Evolutionary conservation across 2,797 vertebrate species (phyloP), one percentile per base, ranked within the genome.

Genomic region (Chanos chanos): DNA sequence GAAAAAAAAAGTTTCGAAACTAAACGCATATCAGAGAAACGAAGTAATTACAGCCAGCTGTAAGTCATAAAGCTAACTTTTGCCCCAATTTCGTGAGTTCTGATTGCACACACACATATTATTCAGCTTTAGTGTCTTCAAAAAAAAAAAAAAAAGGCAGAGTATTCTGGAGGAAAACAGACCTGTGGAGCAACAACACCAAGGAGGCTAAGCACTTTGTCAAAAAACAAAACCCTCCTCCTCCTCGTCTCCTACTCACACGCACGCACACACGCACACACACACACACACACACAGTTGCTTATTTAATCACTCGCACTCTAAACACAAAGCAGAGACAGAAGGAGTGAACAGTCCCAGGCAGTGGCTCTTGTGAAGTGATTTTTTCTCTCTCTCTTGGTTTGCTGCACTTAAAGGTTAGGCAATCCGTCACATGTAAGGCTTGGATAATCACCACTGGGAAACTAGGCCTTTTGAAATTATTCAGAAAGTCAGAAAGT

Each of bases 371-470:
- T 37, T 33, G 51, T 21, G 10, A 31, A 41, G 50, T 18, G 13
- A 18, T 12, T 15, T 59, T 27, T 36, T 37, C 22, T 55, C 37
- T 22, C 28, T 28, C 39, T 56, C 47, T 27, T 18, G 63, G 64
- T 65, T 66, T 53, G 18, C 56, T 57, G 57, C 40, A 54, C 59
- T 66, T 53, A 70, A 69, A 70, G 53, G 28, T 71, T 63, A 62
- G 47, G 48, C 66, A 48, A 57, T 45, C 28, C 31, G 65, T 63
- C 54, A 59, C 27, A 49, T 31, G 28, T 47, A 12, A 13, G 27
- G 16, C 27, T 34, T 18, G 44, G 37, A 47, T 43, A 41, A 30
- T 18, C 47, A 49, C 7, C 5, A 31, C 28, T 30, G 40, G 15
- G 18, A 61, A 66, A 30, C 5, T 15, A 30, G 34, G 33, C 18